phyloP scores from a whole-genome alignment of 1,140 invertebrate genomes.

The Nylanderia fulva region DNA sequence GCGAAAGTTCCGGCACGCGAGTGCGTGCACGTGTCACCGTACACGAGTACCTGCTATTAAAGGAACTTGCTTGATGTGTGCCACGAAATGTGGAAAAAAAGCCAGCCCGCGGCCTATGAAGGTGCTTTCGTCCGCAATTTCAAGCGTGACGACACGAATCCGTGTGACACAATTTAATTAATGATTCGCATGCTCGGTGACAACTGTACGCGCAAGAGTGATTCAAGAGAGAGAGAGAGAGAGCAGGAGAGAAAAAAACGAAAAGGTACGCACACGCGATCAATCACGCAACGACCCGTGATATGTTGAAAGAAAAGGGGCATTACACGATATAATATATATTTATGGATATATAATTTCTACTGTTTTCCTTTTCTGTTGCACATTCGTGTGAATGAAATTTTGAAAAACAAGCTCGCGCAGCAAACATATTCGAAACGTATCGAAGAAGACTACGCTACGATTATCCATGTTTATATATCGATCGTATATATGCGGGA shows the following conservation, averaged over 20 bases:
- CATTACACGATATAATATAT: background rate
- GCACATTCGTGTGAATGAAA: background rate
- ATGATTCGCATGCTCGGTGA: conserved; percentile 59
- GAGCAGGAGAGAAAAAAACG: background rate
- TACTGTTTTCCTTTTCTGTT: background rate
- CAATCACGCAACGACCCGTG: conserved; percentile 35
- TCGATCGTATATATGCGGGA: background rate
- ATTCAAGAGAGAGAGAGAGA: background rate
- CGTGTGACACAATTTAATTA: conserved; percentile 66
- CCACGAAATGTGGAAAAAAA: conserved; percentile 41
- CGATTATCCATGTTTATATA: background rate
- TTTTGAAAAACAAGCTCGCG: too few species aligned
- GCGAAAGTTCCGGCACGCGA: conserved; percentile 48
- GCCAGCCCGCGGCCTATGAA: background rate
- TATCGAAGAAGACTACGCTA: background rate
- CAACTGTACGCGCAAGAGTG: background rate
- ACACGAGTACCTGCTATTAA: background rate
- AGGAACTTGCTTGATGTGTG: background rate
- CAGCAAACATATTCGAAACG: too few species aligned
- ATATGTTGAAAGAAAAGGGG: background rate
- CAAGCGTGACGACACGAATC: conserved; percentile 70
- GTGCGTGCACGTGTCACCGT: conserved; percentile 38
- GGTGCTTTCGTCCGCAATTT: conserved; percentile 6
- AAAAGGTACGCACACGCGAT: background rate
- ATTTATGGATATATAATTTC: background rate